A percentile compares a stretch with the other conserved stretches of the same genome.
phyloP scores from a whole-genome alignment of 2,888 invertebrate genomes.

The Cataglyphis altisquamis region DNA sequence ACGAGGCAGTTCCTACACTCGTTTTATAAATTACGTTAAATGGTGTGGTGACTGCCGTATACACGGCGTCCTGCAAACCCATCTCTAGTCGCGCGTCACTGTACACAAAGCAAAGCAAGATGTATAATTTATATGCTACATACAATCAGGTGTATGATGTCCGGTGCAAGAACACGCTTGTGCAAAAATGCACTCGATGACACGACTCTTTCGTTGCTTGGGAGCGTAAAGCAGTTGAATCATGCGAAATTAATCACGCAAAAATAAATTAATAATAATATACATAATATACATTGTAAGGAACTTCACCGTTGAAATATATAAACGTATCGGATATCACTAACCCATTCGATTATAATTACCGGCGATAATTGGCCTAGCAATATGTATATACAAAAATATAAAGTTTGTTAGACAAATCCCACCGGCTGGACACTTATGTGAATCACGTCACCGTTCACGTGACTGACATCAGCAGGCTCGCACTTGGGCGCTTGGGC shows the following conservation, averaged over 20 bases:
- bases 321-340: conserved; percentile 17
- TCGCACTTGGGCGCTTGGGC: neutral
- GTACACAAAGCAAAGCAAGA: neutral
- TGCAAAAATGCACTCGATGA: neutral
- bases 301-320: neutral
- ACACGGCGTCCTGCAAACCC: conserved; percentile 30
- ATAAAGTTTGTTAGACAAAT: neutral
- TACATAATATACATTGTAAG: neutral
- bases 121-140: neutral
- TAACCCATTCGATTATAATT: neutral
- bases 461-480: neutral
- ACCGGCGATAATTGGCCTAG: neutral
- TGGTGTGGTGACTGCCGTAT: neutral
- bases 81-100: conserved; percentile 12
- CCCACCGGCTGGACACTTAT: neutral
- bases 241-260: neutral
- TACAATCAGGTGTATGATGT: neutral
- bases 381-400: neutral
- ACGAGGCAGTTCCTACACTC: conserved; percentile 59
- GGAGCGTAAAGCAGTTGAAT: neutral
- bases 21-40: conserved; percentile 73
- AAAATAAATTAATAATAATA: neutral
- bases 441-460: too few species aligned
- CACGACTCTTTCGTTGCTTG: neutral
- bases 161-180: neutral